A percentile compares a stretch with the other conserved stretches of the same genome.
phyloP scores from a whole-genome alignment of 2,888 invertebrate genomes.

The Anorthoa munda region DNA sequence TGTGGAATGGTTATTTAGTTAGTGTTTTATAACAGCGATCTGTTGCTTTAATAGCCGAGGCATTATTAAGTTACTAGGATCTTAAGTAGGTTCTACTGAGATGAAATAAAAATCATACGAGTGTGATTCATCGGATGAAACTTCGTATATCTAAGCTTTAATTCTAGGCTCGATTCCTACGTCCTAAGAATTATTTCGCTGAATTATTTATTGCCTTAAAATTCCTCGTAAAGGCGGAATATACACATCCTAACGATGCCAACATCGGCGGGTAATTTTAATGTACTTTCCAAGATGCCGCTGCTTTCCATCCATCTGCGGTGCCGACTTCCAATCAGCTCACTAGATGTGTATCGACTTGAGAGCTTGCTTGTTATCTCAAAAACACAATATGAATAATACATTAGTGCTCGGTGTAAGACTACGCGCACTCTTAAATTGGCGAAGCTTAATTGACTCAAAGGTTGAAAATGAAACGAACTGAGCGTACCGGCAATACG shows the following conservation, averaged over 20 bases:
- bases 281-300: constrained; percentile 78
- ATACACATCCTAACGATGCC: constrained; percentile 66
- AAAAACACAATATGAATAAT: constrained; percentile 91
- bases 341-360: constrained; percentile 90
- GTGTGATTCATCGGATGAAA: constrained; percentile 14
- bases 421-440: constrained; percentile 87
- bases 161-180: constrained; percentile 41
- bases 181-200: constrained; percentile 50
- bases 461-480: constrained; percentile 88
- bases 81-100: constrained; percentile 27
- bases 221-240: constrained; percentile 43
- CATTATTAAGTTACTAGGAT: constrained; percentile 52
- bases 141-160: constrained; percentile 13
- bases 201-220: constrained; percentile 49
- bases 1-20: constrained; percentile 62
- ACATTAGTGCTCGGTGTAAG: constrained; percentile 86
- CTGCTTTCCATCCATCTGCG: constrained; percentile 77
- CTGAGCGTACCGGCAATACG: constrained; percentile 67
- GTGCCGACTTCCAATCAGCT: constrained; percentile 84
- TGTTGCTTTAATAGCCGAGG: constrained; percentile 41
- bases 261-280: constrained; percentile 78
- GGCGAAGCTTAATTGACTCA: constrained; percentile 90
- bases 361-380: constrained; percentile 90
- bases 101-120: constrained; percentile 11
- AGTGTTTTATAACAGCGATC: constrained; percentile 48